Base-by-base conservation (phyloP, 2,797 vertebrate genomes). In the Thaleichthys pacificus region DNA sequence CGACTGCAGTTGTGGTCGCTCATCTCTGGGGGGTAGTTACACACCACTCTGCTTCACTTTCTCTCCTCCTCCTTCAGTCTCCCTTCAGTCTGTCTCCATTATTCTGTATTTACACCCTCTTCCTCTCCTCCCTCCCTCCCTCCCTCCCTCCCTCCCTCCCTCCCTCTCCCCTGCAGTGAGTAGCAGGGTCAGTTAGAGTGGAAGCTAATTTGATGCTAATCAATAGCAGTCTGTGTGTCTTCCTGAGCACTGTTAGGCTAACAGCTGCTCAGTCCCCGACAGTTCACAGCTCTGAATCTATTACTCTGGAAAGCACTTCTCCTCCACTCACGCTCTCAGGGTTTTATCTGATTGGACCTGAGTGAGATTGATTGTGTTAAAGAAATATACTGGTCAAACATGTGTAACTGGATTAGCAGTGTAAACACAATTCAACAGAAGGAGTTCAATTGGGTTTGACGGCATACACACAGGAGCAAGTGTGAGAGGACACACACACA, bases 131-230 rank as follows among this genome's bases (percentile, higher is more conserved):
- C 21, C 22, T 28, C 30, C 0, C 26, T n/a, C 0, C 30, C 14
- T 9, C 15, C 6, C 14, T 30, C 6, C 32, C 71, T 65, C 68
- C 62, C 49, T 60, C 51, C 68, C 38, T 61, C 73, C 71, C 49
- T 64, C n/a, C 21, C n/a, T 30, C 38, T 24, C 66, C 71, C 79
- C 84, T 1, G 32, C 7, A 61, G 79, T 76, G 83, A 68, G 64
- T 19, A 78, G 71, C 73, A 42, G 38, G 38, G 38, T 42, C 83
- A 81, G 81, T 87, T 82, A 79, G 76, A 70, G 79, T 87, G 84
- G 82, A 84, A 91, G 91, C 86, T 89, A 87, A 92, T 92, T 91
- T 89, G 84, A 88, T 85, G 85, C 81, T 78, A 87, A 92, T 93
- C 91, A 91, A 92, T 92, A 92, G 21, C 42, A 26, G 90, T 91